These are phyloP conservation scores for Campopleginae sp. DNA, from an alignment of 2,888 invertebrate species.

Conservation along the genomic window DNA sequence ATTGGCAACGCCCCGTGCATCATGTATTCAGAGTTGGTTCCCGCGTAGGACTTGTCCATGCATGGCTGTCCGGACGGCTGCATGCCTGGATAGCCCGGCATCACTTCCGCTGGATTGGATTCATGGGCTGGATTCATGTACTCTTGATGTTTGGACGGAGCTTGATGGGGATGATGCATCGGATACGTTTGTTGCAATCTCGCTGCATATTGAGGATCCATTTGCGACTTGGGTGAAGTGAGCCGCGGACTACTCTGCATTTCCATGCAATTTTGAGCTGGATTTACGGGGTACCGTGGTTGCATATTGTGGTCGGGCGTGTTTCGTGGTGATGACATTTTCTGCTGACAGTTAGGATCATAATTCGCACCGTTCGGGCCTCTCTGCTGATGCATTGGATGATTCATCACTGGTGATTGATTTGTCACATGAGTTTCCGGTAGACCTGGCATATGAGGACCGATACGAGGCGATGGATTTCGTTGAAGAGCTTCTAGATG, in stretches of 20 bases:
- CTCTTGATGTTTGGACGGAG: slow-evolving; percentile 58
- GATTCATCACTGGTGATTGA: slow-evolving; percentile 73
- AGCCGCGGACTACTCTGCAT: slow-evolving; percentile 68
- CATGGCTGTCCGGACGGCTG: slow-evolving; percentile 53
- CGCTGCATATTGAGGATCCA: slow-evolving; percentile 66
- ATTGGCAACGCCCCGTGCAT: slow-evolving; percentile 56
- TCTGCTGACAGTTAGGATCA: slow-evolving; percentile 71
- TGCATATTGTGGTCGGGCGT: slow-evolving; percentile 73
- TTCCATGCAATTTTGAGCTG: slow-evolving; percentile 73
- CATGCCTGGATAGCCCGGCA: slow-evolving; percentile 51
- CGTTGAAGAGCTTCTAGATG: slow-evolving; percentile 74
- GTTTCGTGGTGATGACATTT: slow-evolving; percentile 69
- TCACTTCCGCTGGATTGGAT: slow-evolving; percentile 60
- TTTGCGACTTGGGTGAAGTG: slow-evolving; percentile 70
- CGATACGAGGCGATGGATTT: slow-evolving; percentile 71
- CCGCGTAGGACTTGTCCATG: slow-evolving; percentile 65
- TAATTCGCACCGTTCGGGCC: slow-evolving; percentile 64
- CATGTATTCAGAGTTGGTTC: slow-evolving; percentile 61
- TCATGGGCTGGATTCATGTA: slow-evolving; percentile 58
- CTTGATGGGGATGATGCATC: slow-evolving; percentile 66
- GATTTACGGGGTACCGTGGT: slow-evolving; percentile 70
- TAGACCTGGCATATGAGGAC: slow-evolving; percentile 65
- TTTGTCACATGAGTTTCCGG: slow-evolving; percentile 68
- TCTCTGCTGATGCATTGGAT: slow-evolving; percentile 67
- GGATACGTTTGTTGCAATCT: slow-evolving; percentile 71